Evolutionary conservation across 2,113 vertebrate species (phyloP), one percentile per base, ranked within the genome.

Genomic region (Pavo muticus): DNA sequence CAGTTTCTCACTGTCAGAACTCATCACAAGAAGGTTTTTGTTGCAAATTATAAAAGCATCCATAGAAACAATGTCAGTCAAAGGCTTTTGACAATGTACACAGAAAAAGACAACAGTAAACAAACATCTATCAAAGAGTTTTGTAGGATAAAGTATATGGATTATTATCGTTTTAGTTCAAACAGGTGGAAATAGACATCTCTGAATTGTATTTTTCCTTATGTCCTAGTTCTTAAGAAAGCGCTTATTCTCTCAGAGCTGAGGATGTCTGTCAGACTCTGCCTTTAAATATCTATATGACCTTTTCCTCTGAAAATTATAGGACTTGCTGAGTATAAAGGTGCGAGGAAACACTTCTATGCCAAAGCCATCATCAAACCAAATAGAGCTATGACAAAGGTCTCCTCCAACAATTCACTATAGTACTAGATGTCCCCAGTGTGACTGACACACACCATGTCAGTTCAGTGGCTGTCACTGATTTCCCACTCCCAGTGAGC

Each of bases 291-390:
- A 32, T 35, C 50, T 2, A 1, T 16, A 54, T 65, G 18, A 61
- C 14, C 3, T 90, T 90, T 83, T 7, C 17, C 2, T 48, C 15
- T 52, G 60, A 63, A 40, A 77, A 4, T 61, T 5, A 11, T 7
- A 52, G 4, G 14, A 39, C 16, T 44, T 14, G 29, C 32, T 47
- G 40, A n/a, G 52, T 29, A 15, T 17, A 73, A 9, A 57, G 18
- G 10, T 18, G 2, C 0, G 0, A 60, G 1, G 39, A 61, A 79
- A 47, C 1, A 14, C 56, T 50, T 64, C 14, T 72, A 83, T 20
- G 4, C 5, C 7, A 29, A 76, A 24, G 5, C 1, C 30, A 84
- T 6, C 1, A 77, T 81, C 20, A 83, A 64, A 42, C 16, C 37
- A 78, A 54, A 32, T 20, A 30, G 9, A 44, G 9, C 39, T 65